Percentiles rank a stretch among this genome's conserved stretches.
These are phyloP conservation scores for Falcunculus frontatus DNA, from an alignment of 2,113 vertebrate species.

Conservation along the genomic window DNA sequence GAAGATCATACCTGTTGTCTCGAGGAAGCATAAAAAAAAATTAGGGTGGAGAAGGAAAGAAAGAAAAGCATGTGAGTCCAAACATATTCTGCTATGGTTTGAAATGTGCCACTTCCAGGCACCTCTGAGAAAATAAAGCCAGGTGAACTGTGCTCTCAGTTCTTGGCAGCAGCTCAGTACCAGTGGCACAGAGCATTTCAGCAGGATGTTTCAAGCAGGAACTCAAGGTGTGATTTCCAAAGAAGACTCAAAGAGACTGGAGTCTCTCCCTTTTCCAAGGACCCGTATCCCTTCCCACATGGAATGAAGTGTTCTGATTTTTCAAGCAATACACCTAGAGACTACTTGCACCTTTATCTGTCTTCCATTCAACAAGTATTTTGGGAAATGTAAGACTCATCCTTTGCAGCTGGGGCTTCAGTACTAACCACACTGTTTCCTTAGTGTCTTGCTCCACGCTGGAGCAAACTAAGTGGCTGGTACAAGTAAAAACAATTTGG, in stretches of 20 bases:
- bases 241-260: too few relatives aligned
- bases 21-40: background rate
- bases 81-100: background rate
- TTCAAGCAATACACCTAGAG: background rate
- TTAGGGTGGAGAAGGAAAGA: background rate
- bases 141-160: background rate
- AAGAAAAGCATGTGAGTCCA: background rate
- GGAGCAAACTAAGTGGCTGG: background rate
- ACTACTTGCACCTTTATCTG: background rate
- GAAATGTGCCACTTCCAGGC: background rate
- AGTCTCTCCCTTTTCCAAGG: background rate
- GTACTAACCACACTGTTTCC: background rate
- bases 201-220: background rate
- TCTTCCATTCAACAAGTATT: background rate
- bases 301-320: background rate
- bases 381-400: background rate
- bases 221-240: background rate
- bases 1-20: background rate
- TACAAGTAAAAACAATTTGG: background rate
- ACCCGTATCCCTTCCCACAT: rapidly evolving
- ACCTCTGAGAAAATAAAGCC: background rate
- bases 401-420: background rate
- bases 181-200: background rate
- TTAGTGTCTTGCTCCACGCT: background rate
- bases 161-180: background rate